phyloP scores from a whole-genome alignment of 2,888 invertebrate species.

The Chrysina gloriosa region DNA sequence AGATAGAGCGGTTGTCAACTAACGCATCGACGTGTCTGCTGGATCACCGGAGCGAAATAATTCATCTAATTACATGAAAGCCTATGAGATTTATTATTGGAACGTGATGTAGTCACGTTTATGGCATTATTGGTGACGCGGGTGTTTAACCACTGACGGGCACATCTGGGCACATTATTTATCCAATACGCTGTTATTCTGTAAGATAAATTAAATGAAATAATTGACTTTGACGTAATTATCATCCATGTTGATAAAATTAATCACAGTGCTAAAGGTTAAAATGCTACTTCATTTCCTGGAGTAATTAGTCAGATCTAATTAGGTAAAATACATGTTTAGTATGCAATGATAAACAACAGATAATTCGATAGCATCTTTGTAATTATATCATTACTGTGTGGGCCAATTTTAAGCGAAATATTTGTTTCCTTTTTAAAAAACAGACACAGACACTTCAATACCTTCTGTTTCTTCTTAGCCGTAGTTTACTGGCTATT shows the following conservation, averaged over 20 bases:
- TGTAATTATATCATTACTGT: too few species aligned
- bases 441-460: too few species aligned
- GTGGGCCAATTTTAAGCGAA: too few species aligned
- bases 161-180: constrained; percentile 25
- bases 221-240: constrained; percentile 16
- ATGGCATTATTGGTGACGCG: not conserved
- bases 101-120: constrained; percentile 13
- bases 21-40: too few species aligned
- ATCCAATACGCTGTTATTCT: constrained; percentile 18
- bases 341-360: too few species aligned
- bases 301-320: too few species aligned
- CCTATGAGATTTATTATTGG: constrained; percentile 15
- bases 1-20: too few species aligned
- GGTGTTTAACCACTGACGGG: not conserved
- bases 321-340: too few species aligned
- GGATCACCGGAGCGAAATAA: not conserved
- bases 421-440: too few species aligned
- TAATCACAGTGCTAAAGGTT: not conserved
- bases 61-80: constrained; percentile 16
- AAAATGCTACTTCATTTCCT: not conserved
- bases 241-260: not conserved
- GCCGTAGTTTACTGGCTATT: too few species aligned
- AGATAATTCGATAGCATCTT: too few species aligned
- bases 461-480: too few species aligned
- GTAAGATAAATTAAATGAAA: constrained; percentile 16